Percentiles rank a stretch among this genome's conserved stretches.
phyloP scores from a whole-genome alignment of 2,888 invertebrate genomes.

The Amphipyra berbera region DNA sequence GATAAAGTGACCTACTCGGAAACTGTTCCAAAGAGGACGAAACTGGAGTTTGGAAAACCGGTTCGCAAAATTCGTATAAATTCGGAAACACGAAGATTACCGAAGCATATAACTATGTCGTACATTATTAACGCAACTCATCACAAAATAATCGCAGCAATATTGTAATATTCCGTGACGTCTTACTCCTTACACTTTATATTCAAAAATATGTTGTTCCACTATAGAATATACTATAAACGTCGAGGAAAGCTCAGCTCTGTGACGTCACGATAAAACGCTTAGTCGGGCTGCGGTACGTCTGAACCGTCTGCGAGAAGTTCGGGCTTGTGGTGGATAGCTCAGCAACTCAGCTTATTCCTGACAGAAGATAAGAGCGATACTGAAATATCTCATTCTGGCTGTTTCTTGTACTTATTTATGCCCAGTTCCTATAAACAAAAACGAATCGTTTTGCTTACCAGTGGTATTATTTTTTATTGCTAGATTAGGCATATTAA shows the following conservation, averaged over 20 bases:
- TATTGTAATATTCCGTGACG: not conserved
- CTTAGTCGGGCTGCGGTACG: constrained; percentile 81
- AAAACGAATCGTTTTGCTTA: too few relatives aligned
- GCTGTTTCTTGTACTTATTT: not conserved
- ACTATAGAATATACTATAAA: constrained; percentile 60
- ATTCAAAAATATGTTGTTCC: constrained; percentile 42
- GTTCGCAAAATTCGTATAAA: too few relatives aligned
- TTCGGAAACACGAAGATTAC: too few relatives aligned
- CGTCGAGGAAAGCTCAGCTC: constrained; percentile 69
- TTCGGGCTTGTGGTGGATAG: constrained; percentile 70
- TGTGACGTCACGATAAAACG: constrained; percentile 85
- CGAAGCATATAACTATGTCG: too few relatives aligned
- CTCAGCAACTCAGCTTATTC: constrained; percentile 58
- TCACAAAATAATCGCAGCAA: too few relatives aligned
- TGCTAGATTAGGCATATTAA: too few relatives aligned
- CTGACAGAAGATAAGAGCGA: constrained; percentile 32
- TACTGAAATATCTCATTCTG: not conserved
- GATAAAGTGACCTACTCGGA: too few relatives aligned
- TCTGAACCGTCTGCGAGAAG: constrained; percentile 65
- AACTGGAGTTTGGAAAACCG: too few relatives aligned
- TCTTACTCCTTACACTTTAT: constrained; percentile 7
- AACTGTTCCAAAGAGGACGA: too few relatives aligned
- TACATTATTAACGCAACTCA: too few relatives aligned
- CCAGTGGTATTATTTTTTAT: too few relatives aligned
- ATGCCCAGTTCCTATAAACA: too few relatives aligned